Conservation (phyloP, 92 coral and sea anemone genomes). For the Heliopora coerulea region DNA sequence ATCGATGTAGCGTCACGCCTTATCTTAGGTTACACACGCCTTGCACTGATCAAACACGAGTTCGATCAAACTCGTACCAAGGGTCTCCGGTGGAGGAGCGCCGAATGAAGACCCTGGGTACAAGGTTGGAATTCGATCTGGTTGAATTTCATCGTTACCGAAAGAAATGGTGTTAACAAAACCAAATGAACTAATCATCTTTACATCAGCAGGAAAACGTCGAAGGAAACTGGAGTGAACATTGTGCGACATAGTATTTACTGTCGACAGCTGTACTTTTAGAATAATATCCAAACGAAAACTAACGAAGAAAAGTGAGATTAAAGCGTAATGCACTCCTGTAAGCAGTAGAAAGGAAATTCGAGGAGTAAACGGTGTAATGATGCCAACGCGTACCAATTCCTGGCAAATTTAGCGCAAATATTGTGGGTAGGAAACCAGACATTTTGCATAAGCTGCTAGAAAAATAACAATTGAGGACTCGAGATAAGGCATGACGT, state of each 20-base stretch:
- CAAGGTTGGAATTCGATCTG: no score
- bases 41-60: no score
- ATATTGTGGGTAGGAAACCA: conserved; percentile 35
- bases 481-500: no score
- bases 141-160: no score
- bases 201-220: neutral
- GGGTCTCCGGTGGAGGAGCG: no score
- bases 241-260: conserved; percentile 58
- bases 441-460: conserved; percentile 12
- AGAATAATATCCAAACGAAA: conserved; percentile 56
- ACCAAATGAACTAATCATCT: neutral
- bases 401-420: conserved; percentile 19
- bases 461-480: no score
- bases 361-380: neutral
- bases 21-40: no score
- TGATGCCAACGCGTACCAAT: conserved; percentile 8
- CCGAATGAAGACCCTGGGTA: no score
- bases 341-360: no score
- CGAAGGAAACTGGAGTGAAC: conserved; percentile 6
- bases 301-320: conserved; percentile 19
- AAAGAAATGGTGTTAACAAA: no score
- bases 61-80: no score
- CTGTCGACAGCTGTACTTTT: conserved; percentile 37
- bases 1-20: no score
- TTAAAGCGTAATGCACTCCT: neutral